Conservation (phyloP, 2,888 invertebrate species). For the Psylliodes chrysocephalus region DNA sequence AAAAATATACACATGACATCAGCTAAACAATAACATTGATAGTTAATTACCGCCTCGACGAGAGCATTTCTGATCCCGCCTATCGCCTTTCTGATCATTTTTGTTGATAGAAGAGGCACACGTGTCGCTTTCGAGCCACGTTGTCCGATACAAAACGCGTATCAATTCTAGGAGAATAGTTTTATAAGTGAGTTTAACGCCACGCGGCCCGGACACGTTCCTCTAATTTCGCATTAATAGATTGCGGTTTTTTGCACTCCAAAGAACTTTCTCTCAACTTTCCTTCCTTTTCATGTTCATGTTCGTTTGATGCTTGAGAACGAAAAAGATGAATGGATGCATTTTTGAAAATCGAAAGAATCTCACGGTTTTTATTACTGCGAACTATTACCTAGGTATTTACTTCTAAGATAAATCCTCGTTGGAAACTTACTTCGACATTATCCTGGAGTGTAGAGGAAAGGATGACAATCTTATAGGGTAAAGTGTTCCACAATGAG, state of each 20-base stretch:
- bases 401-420: no score
- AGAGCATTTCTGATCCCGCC: constrained; percentile 12
- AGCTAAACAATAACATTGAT: background rate
- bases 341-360: no score
- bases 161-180: constrained; percentile 31
- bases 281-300: background rate
- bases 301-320: background rate
- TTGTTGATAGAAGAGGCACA: constrained; percentile 14
- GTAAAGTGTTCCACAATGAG: no score
- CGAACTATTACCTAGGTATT: no score
- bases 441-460: no score
- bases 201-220: constrained; percentile 47
- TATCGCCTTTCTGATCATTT: constrained; percentile 13
- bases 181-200: constrained; percentile 36
- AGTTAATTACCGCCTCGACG: constrained; percentile 15
- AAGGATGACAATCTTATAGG: no score
- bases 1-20: background rate
- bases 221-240: constrained; percentile 47
- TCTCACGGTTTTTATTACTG: no score
- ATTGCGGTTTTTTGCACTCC: constrained; percentile 29
- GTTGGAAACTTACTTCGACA: no score
- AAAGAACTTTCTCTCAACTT: background rate
- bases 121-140: constrained; percentile 17
- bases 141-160: constrained; percentile 19
- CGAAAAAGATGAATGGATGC: background rate